Base-by-base conservation (phyloP, 2,113 vertebrate species). In the Thamnaconus septentrionalis region DNA sequence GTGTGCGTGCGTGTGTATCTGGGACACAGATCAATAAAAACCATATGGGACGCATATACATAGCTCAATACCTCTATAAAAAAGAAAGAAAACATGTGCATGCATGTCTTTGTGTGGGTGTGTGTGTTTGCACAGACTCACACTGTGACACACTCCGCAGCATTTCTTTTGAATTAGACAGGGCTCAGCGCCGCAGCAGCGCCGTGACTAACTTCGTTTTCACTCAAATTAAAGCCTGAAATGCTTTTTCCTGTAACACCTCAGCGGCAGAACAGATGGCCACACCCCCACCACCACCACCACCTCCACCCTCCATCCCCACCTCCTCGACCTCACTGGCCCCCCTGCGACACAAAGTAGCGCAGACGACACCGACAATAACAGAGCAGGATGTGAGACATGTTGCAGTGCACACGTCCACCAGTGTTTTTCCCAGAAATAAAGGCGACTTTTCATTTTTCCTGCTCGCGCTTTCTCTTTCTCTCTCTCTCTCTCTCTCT, bases 11-110 rank as follows among this genome's bases (percentile, higher is more conserved):
- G 79, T 80, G 71, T 60, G 64, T 73, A 83, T 76, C 68, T 61
- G 71, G 69, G 69, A 85, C 67, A 61, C 3, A 59, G 78, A 88
- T 88, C 84, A 85, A 88, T 88, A 82, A 83, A 85, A 87, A 85
- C 56, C 85, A 87, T 87, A 86, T 88, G 88, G 77, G 57, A 78
- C 77, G 73, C 77, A 64, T 73, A 49, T 75, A 78, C 55, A 66
- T 65, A 59, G 61, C 56, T 39, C 40, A 70, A 77, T 57, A 73
- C 73, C 71, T 60, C 79, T 53, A 59, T 54, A 69, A 59, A 61
- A 9, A 39, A 43, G 4, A 31, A 31, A 31, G 18, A 31, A 31
- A 41, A 41, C 6, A 7, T 56, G 53, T 71, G 65, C 41, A 47
- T 47, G 59, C 41, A 53, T 56, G 57, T 46, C 5, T 75, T n/a